Percentiles rank a stretch among this genome's conserved stretches.
phyloP scores from a whole-genome alignment of 2,888 invertebrate genomes.

The Dicyrtomina minuta region DNA sequence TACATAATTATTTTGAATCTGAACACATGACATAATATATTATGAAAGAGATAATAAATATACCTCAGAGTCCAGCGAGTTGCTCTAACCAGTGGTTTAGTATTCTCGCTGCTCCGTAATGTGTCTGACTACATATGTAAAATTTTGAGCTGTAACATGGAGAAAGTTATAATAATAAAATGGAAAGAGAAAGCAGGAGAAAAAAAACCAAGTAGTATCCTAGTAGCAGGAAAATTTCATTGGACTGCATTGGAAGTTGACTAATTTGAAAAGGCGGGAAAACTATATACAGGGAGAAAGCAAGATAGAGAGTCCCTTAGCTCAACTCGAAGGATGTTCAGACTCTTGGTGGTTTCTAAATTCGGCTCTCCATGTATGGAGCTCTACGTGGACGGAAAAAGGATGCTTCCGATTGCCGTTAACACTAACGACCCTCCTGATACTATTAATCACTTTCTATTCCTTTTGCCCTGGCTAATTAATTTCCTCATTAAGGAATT shows the following conservation, averaged over 20 bases:
- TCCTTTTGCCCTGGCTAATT: constrained; percentile 25
- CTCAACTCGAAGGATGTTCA: not conserved
- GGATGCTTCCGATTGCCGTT: constrained; percentile 2
- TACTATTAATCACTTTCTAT: constrained; percentile 26
- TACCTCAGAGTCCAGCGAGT: no score
- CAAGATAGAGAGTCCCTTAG: not conserved
- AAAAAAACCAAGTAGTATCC: no score
- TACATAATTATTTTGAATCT: not conserved
- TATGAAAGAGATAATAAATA: no score
- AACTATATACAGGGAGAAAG: not conserved
- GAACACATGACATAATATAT: no score
- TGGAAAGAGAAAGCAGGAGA: not conserved
- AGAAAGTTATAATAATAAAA: no score
- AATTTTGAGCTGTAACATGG: no score
- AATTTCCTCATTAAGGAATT: constrained; percentile 24
- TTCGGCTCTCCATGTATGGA: not conserved
- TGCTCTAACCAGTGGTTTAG: no score
- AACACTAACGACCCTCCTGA: constrained; percentile 25
- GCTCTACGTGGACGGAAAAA: not conserved
- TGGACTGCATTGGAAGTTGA: constrained; percentile 6
- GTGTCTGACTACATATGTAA: no score
- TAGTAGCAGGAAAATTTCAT: not conserved
- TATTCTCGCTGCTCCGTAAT: no score
- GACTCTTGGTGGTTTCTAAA: not conserved
- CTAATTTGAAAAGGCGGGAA: constrained; percentile 21